Percentiles rank a stretch among this genome's conserved stretches.
Conservation (phyloP, 2,888 invertebrate genomes). For the Balanococcus diminutus region DNA sequence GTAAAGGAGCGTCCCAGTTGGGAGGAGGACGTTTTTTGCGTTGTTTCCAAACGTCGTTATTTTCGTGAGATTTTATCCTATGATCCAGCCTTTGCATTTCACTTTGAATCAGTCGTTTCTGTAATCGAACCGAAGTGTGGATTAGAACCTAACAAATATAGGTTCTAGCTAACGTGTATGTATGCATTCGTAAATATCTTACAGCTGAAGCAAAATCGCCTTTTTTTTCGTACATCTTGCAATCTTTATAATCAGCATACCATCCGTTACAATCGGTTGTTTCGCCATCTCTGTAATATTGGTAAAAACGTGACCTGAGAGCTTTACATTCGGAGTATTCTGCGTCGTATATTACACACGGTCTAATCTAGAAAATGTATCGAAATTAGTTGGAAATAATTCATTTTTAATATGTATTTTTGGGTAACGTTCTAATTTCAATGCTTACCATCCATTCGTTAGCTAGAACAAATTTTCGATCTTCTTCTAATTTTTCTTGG, state of each 20-base stretch:
- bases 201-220: slow-evolving; percentile 73
- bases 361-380: slow-evolving; percentile 69
- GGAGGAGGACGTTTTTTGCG: slow-evolving; percentile 25
- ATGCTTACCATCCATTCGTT: slow-evolving; percentile 44
- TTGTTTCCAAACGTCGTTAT: slow-evolving; percentile 38
- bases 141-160: too few species aligned
- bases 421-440: too few species aligned
- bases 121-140: background rate
- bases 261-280: slow-evolving; percentile 77
- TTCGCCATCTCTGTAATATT: slow-evolving; percentile 82
- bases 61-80: background rate
- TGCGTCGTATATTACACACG: slow-evolving; percentile 78
- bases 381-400: background rate
- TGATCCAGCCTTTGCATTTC: background rate
- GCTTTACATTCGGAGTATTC: slow-evolving; percentile 83
- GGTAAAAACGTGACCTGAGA: slow-evolving; percentile 78
- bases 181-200: too few species aligned
- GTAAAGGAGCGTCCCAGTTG: slow-evolving; percentile 26
- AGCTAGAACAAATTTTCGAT: background rate
- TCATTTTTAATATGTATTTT: background rate
- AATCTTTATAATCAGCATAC: slow-evolving; percentile 78
- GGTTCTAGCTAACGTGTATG: too few species aligned
- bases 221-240: slow-evolving; percentile 70
- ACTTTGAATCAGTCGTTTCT: background rate
- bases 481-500: background rate